Percentiles rank a stretch among this genome's conserved stretches.
Evolutionary conservation across 2,113 vertebrate genomes (phyloP).

Genomic region (Puffinus mauretanicus): DNA sequence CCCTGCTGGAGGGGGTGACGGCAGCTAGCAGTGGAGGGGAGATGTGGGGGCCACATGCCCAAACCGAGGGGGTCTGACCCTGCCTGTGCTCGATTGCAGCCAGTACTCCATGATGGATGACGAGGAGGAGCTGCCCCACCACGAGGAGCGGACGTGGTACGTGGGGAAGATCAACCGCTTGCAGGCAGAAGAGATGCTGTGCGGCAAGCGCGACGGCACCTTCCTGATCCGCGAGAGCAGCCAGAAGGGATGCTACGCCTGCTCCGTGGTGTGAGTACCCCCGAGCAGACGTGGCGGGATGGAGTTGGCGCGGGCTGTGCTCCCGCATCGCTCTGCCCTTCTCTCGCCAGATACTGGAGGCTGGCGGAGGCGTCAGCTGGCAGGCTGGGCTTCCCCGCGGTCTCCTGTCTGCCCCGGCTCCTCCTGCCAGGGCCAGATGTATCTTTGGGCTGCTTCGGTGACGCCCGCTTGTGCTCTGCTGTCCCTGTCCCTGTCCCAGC

Average conservation of each 20-base stretch:
- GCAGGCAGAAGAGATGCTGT: constrained; percentile 82
- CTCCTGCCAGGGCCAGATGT: background rate
- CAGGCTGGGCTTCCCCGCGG: background rate
- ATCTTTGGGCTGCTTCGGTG: background rate
- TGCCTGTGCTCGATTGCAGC: background rate
- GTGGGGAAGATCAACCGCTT: constrained; percentile 83
- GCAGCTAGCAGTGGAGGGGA: background rate
- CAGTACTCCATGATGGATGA: constrained; percentile 81
- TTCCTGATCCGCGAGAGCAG: constrained; percentile 85
- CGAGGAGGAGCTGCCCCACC: constrained; percentile 80
- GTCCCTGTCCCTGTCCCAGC: background rate
- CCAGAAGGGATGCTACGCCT: constrained; percentile 82
- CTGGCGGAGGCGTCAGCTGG: background rate
- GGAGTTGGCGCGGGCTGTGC: background rate
- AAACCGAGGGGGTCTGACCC: background rate
- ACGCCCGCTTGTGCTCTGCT: too few species aligned
- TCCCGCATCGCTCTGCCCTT: accelerated
- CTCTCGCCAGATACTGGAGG: background rate
- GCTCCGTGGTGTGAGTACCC: constrained; percentile 81
- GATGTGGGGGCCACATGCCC: accelerated
- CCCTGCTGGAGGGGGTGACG: accelerated
- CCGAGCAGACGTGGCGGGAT: accelerated
- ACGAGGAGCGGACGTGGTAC: constrained; percentile 81
- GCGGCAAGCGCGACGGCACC: constrained; percentile 75
- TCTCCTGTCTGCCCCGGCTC: background rate